These are phyloP conservation scores for Oreochromis grahami DNA, from an alignment of 2,797 vertebrate species.

Conservation along the genomic window DNA sequence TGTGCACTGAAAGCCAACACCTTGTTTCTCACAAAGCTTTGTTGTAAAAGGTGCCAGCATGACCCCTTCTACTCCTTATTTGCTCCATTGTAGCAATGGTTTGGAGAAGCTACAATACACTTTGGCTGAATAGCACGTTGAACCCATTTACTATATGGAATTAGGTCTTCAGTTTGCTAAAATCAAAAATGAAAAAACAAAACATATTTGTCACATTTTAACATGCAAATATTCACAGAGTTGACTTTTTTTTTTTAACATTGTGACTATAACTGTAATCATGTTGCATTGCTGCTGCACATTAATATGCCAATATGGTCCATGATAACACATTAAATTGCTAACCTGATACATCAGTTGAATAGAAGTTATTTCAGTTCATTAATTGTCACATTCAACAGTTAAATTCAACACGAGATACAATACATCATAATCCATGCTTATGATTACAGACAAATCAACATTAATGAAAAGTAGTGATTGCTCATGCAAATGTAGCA, in stretches of 20 bases:
- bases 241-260: background rate
- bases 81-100: background rate
- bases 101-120: background rate
- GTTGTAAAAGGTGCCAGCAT: background rate
- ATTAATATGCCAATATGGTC: background rate
- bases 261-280: background rate
- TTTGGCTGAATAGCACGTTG: background rate
- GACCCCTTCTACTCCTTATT: background rate
- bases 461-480: slow-evolving; percentile 6
- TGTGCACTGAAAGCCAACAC: background rate
- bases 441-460: slow-evolving; percentile 21
- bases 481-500: slow-evolving; percentile 51
- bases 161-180: background rate
- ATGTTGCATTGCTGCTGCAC: background rate
- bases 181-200: background rate
- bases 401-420: background rate
- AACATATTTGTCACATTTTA: background rate
- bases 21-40: background rate
- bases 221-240: background rate
- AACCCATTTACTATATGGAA: background rate
- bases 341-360: background rate
- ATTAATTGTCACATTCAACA: background rate
- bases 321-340: background rate
- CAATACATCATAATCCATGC: slow-evolving; percentile 40
- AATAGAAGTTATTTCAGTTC: background rate